phyloP scores from a whole-genome alignment of 2,888 invertebrate genomes.

The Schizaphis graminum region DNA sequence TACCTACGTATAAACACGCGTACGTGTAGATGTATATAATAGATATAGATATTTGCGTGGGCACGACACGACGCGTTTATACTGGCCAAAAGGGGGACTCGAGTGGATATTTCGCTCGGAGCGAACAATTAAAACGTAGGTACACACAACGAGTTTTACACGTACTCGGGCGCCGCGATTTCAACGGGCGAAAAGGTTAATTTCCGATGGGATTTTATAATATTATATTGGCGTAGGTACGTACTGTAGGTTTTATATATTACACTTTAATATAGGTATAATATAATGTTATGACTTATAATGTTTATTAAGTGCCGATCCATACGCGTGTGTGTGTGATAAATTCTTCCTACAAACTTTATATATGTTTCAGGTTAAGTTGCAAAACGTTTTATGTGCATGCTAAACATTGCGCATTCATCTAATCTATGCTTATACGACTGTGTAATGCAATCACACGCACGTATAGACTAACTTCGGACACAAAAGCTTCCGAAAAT shows the following conservation, averaged over 20 bases:
- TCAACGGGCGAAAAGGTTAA: conserved; percentile 34
- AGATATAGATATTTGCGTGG: conserved; percentile 31
- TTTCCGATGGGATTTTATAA: conserved; percentile 36
- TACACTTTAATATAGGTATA: not conserved
- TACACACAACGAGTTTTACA: conserved; percentile 30
- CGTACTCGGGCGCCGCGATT: not conserved
- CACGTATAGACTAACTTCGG: not conserved
- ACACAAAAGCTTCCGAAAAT: not conserved
- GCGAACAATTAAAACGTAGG: conserved; percentile 24
- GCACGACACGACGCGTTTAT: conserved; percentile 28
- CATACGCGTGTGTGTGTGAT: not conserved
- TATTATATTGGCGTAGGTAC: conserved; percentile 8
- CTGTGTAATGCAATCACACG: not conserved
- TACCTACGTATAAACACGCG: not conserved
- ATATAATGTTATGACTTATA: not conserved
- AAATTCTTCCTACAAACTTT: conserved; percentile 12
- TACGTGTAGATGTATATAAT: not conserved
- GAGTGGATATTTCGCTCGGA: conserved; percentile 37
- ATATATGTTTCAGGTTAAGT: conserved; percentile 24
- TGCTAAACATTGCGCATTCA: not conserved
- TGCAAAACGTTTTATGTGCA: not conserved
- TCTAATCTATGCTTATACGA: not conserved
- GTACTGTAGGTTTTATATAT: not conserved
- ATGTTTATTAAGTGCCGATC: not conserved
- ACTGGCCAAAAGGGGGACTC: conserved; percentile 22